Conservation (phyloP, 2,888 invertebrate genomes). For the Synergus umbraculus region DNA sequence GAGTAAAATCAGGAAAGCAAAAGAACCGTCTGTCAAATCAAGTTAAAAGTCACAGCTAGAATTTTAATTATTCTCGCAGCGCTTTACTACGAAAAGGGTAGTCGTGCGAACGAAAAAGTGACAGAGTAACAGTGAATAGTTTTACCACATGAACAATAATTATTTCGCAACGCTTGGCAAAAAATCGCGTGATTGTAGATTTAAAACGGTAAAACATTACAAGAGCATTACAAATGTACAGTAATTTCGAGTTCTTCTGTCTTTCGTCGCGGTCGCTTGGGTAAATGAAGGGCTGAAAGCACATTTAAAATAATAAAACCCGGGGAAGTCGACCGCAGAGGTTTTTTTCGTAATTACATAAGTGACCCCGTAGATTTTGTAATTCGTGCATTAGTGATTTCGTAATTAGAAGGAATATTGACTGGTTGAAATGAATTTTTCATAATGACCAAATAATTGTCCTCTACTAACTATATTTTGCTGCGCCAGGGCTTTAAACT, state of each 20-base stretch:
- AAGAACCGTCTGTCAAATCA: background rate
- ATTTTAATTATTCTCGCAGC: background rate
- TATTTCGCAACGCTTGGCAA: background rate
- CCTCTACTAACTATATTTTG: no score
- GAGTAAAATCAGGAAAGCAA: background rate
- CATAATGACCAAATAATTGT: no score
- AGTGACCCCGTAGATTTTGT: background rate
- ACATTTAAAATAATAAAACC: background rate
- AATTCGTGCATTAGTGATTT: background rate
- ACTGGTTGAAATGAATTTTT: no score
- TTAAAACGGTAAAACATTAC: background rate
- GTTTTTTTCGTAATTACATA: background rate
- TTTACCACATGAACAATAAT: background rate
- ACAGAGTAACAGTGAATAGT: background rate
- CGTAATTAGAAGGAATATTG: background rate
- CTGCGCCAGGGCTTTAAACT: background rate
- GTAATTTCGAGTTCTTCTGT: background rate
- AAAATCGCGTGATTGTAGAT: background rate
- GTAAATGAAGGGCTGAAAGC: background rate
- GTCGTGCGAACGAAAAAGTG: background rate
- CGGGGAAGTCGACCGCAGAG: background rate
- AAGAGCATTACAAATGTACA: background rate
- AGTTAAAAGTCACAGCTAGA: background rate
- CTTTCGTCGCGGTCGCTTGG: background rate
- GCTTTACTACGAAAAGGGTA: background rate